These are phyloP conservation scores for Polypterus bichir DNA, from an alignment of 2,113 vertebrate species.

Conservation along the genomic window DNA sequence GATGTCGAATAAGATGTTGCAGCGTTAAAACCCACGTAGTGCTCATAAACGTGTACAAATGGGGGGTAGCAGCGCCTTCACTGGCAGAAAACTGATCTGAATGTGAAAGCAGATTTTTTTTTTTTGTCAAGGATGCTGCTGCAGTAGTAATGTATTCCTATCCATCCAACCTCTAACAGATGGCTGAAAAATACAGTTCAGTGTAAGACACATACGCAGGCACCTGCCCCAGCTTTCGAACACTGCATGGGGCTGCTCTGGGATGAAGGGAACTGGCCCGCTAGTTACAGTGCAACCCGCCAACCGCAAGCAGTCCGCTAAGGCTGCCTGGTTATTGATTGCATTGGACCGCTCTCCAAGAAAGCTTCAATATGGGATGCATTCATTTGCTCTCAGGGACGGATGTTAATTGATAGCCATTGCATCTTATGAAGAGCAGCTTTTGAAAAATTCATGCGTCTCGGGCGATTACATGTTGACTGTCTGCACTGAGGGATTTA, in stretches of 20 bases:
- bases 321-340: constrained; percentile 40
- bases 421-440: constrained; percentile 6
- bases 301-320: constrained; percentile 27
- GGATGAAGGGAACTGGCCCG: too few relatives aligned
- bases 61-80: constrained; percentile 19
- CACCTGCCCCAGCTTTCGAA: too few relatives aligned
- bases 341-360: constrained; percentile 22
- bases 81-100: constrained; percentile 35
- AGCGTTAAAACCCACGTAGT: constrained; percentile 5
- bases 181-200: constrained; percentile 31
- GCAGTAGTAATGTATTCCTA: constrained; percentile 64
- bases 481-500: not conserved
- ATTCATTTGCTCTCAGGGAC: not conserved
- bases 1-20: constrained; percentile 4
- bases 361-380: constrained; percentile 3
- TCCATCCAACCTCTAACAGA: constrained; percentile 64
- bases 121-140: constrained; percentile 52
- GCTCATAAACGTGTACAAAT: constrained; percentile 17
- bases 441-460: constrained; percentile 1
- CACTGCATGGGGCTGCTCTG: too few relatives aligned
- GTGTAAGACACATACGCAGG: constrained; percentile 18
- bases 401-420: constrained; percentile 22
- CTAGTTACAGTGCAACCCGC: constrained; percentile 30
- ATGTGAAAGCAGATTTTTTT: constrained; percentile 51
- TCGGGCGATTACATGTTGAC: not conserved